These are phyloP conservation scores for Gobio gobio DNA, from an alignment of 2,113 vertebrate genomes.

Conservation along the genomic window DNA sequence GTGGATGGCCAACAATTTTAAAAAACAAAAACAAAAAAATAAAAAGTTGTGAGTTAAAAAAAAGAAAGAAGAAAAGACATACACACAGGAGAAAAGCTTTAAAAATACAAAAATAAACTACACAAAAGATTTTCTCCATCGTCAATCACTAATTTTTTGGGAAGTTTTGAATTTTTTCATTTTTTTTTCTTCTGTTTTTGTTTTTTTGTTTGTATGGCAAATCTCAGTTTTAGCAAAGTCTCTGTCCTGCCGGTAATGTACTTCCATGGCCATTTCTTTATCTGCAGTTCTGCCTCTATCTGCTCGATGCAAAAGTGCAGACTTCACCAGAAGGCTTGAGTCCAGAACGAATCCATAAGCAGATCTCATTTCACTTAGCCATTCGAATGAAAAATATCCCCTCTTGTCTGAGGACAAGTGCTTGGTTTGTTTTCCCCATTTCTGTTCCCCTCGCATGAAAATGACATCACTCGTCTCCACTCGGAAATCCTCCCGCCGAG, in stretches of 20 bases:
- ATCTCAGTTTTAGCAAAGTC: slow-evolving; percentile 73
- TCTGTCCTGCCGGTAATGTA: slow-evolving; percentile 66
- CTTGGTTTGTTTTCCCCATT: slow-evolving; percentile 74
- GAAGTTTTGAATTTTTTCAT: slow-evolving; percentile 62
- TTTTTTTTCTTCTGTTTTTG: slow-evolving; percentile 55
- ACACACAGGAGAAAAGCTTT: slow-evolving; percentile 66
- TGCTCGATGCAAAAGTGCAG: slow-evolving; percentile 70
- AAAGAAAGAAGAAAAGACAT: slow-evolving; percentile 62
- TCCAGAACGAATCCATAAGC: slow-evolving; percentile 66
- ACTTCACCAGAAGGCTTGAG: slow-evolving; percentile 68
- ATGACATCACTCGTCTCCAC: slow-evolving; percentile 62
- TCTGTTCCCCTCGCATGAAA: slow-evolving; percentile 66
- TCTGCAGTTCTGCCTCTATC: slow-evolving; percentile 60
- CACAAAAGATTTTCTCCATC: slow-evolving; percentile 75
- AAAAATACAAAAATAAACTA: slow-evolving; percentile 85
- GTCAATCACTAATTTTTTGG: slow-evolving; percentile 76
- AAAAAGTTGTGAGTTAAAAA: slow-evolving; percentile 54
- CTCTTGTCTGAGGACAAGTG: slow-evolving; percentile 76
- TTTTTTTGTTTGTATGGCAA: slow-evolving; percentile 70
- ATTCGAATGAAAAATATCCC: slow-evolving; percentile 65
- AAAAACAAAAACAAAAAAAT: neutral
- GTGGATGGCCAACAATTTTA: slow-evolving; percentile 66
- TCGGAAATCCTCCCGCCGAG: neutral
- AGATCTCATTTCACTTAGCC: slow-evolving; percentile 66
- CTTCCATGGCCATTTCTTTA: slow-evolving; percentile 61